These are phyloP conservation scores for Euthynnus affinis DNA, from an alignment of 2,797 vertebrate species.

Conservation along the genomic window DNA sequence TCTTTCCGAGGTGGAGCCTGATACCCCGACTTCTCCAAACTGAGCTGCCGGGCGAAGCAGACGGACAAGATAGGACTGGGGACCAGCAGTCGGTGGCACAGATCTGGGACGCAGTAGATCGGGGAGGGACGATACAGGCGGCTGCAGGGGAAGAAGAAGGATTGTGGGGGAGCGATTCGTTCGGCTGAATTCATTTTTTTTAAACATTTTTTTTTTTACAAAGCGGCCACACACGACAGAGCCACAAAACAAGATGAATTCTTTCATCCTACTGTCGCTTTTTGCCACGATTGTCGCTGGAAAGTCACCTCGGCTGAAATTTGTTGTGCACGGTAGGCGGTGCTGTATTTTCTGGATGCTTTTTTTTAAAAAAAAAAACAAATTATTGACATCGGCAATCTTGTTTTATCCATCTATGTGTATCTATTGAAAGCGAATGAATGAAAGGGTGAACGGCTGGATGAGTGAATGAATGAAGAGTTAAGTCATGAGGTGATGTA, in stretches of 20 bases:
- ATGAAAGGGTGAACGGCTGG: not conserved
- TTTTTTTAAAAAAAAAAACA: too few relatives aligned
- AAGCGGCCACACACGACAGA: not conserved
- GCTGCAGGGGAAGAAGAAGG: constrained; percentile 28
- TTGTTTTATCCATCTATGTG: constrained; percentile 13
- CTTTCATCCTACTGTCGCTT: constrained; percentile 74
- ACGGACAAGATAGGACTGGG: constrained; percentile 60
- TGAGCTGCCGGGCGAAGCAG: constrained; percentile 63
- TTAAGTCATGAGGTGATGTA: constrained; percentile 26
- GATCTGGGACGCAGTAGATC: constrained; percentile 56
- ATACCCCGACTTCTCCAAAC: constrained; percentile 71
- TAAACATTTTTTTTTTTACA: too few relatives aligned
- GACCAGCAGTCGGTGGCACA: constrained; percentile 55
- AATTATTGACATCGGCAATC: not conserved
- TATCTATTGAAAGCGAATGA: not conserved
- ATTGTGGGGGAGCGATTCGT: constrained; percentile 29
- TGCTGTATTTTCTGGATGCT: not conserved
- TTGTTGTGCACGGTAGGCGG: constrained; percentile 84
- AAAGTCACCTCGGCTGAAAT: constrained; percentile 87
- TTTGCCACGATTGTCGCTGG: constrained; percentile 74
- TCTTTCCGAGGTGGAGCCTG: constrained; percentile 83
- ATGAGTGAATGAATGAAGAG: constrained; percentile 4
- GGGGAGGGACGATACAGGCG: constrained; percentile 30
- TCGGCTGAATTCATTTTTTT: constrained; percentile 6
- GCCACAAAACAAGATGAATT: constrained; percentile 74